Percentiles rank a stretch among this genome's conserved stretches.
These are phyloP conservation scores for Oxytorus armatus DNA, from an alignment of 2,888 invertebrate genomes.

Conservation along the genomic window DNA sequence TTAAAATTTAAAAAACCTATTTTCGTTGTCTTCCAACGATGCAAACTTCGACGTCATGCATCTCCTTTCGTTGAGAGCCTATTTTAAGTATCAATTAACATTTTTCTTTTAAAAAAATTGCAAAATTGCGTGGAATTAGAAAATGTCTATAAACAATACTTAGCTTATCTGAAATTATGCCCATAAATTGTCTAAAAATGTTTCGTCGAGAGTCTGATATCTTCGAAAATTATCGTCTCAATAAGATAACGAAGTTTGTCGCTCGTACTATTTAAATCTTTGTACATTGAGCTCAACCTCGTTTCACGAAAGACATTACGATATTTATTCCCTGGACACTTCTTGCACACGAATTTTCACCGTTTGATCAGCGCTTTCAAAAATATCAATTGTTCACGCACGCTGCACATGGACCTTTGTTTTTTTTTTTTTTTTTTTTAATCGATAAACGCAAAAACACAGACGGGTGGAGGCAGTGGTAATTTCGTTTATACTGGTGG, in stretches of 20 bases:
- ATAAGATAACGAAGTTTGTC: slow-evolving; percentile 5
- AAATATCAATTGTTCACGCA: slow-evolving; percentile 72
- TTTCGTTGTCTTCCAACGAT: no score
- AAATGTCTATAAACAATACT: background rate
- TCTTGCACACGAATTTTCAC: slow-evolving; percentile 39
- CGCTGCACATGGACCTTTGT: slow-evolving; percentile 81
- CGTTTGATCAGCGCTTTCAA: slow-evolving; percentile 18
- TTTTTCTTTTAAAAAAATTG: no score
- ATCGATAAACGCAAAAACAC: slow-evolving; percentile 68
- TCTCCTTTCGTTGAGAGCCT: no score
- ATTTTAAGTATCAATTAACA: no score
- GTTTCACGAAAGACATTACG: slow-evolving; percentile 7
- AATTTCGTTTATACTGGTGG: slow-evolving; percentile 82
- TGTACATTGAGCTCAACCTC: slow-evolving; percentile 46
- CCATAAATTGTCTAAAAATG: background rate
- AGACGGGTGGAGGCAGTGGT: slow-evolving; percentile 81
- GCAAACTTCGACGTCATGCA: no score
- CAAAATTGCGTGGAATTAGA: background rate
- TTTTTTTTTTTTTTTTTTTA: slow-evolving; percentile 28
- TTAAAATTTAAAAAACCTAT: no score
- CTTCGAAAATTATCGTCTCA: background rate
- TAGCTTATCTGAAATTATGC: no score
- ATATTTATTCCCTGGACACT: slow-evolving; percentile 42
- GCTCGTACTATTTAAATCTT: slow-evolving; percentile 28
- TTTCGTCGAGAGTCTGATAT: background rate